Conservation (phyloP, 30 jellyfish, hydroid and myxozoan species). For the Aurelia coerulea region DNA sequence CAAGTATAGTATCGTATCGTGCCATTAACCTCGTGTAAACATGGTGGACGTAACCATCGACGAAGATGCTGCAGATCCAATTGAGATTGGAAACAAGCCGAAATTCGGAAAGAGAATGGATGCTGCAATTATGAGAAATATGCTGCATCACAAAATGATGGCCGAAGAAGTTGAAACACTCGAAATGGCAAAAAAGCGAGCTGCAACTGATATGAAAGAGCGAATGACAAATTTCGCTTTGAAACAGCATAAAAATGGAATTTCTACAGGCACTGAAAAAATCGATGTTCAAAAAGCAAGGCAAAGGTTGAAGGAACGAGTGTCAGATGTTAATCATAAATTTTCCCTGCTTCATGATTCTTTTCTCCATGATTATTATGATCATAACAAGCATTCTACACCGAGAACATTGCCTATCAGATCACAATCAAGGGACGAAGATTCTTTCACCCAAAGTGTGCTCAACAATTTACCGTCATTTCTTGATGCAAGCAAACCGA, state of each 20-base stretch:
- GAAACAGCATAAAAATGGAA: conserved; percentile 12
- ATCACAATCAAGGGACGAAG: no score
- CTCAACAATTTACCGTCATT: no score
- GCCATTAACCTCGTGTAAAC: no score
- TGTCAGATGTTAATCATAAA: no score
- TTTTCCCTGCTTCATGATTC: no score
- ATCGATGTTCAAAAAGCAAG: not conserved
- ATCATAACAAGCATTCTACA: no score
- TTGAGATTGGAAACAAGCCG: conserved; percentile 4
- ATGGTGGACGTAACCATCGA: no score
- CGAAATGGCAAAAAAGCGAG: conserved; percentile 42
- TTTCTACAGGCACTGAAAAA: conserved; percentile 8
- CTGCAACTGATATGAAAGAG: conserved; percentile 27
- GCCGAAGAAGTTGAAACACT: conserved; percentile 38
- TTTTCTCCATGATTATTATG: not conserved
- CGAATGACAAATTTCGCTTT: conserved; percentile 19
- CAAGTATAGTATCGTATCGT: no score
- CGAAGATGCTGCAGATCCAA: not conserved
- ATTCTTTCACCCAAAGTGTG: no score
- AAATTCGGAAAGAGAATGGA: conserved; percentile 50
- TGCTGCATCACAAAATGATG: conserved; percentile 29
- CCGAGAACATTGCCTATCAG: no score
- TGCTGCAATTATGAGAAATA: conserved; percentile 54
- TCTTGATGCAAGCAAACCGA: no score
- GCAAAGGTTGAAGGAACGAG: not conserved